phyloP scores from a whole-genome alignment of 2,797 vertebrate genomes.

The Artibeus jamaicensis region DNA sequence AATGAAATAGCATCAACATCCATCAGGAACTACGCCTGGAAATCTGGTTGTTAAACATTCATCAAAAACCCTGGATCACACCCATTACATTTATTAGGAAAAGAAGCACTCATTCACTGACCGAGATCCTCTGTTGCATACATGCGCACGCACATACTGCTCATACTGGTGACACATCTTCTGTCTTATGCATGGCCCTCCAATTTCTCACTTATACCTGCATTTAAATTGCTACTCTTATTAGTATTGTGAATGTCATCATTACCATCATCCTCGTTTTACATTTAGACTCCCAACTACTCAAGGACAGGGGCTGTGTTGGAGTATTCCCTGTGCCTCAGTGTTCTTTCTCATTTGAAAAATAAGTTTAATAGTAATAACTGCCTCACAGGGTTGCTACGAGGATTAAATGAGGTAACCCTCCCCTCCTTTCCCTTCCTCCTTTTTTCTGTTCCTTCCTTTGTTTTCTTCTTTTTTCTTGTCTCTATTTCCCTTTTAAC shows the following conservation, averaged over 20 bases:
- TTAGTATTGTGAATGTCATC: background rate
- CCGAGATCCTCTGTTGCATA: background rate
- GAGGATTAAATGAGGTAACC: background rate
- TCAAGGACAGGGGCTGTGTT: background rate
- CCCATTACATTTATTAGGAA: background rate
- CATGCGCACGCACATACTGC: background rate
- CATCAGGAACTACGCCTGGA: constrained; percentile 41
- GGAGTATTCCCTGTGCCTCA: background rate
- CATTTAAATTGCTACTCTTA: background rate
- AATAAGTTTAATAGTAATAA: background rate
- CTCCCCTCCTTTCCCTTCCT: too few species aligned
- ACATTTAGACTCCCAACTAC: background rate
- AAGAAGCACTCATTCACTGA: background rate
- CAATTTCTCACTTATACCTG: background rate
- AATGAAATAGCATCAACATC: constrained; percentile 39
- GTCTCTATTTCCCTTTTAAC: background rate
- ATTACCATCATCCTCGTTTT: background rate
- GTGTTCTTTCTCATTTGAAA: background rate
- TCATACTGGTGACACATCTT: background rate
- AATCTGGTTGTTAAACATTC: constrained; percentile 31
- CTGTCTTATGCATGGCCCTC: background rate
- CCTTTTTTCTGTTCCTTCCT: background rate
- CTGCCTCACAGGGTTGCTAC: background rate
- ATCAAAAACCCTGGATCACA: background rate
- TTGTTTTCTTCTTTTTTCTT: background rate